Percentiles rank a stretch among this genome's conserved stretches.
Conservation (phyloP, 2,888 invertebrate species). For the Lasioglossum villosulum region DNA sequence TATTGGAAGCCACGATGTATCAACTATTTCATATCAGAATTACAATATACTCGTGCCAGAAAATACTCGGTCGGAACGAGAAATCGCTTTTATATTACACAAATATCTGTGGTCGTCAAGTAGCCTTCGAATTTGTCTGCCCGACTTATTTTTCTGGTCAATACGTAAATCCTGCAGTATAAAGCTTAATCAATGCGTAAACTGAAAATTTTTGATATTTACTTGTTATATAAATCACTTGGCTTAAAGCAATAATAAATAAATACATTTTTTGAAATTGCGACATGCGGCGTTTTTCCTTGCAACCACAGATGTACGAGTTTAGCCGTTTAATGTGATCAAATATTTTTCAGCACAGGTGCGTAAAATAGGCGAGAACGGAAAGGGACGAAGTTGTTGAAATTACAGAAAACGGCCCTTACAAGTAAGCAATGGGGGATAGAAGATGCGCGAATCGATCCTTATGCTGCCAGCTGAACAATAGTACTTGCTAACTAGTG, state of each 20-base stretch:
- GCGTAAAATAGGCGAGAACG: background rate
- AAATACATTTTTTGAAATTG: no score
- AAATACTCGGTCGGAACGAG: background rate
- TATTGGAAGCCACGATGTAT: conserved; percentile 22
- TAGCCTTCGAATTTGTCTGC: no score
- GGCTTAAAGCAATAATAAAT: no score
- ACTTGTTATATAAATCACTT: no score
- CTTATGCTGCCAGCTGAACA: conserved; percentile 23
- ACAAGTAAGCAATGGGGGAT: background rate
- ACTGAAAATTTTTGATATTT: no score
- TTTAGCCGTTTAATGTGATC: background rate
- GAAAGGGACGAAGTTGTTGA: background rate
- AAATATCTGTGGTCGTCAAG: no score
- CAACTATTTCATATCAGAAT: conserved; percentile 28
- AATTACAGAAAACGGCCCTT: background rate
- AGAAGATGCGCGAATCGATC: conserved; percentile 5
- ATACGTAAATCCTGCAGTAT: no score
- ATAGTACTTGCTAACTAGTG: conserved; percentile 34
- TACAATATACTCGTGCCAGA: background rate
- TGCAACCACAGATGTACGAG: no score
- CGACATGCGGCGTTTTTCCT: no score
- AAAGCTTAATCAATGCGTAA: no score
- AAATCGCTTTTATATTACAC: background rate
- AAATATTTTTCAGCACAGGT: background rate
- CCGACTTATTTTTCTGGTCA: no score